These are phyloP conservation scores for Heterotis niloticus DNA, from an alignment of 2,113 vertebrate species.

Conservation along the genomic window DNA sequence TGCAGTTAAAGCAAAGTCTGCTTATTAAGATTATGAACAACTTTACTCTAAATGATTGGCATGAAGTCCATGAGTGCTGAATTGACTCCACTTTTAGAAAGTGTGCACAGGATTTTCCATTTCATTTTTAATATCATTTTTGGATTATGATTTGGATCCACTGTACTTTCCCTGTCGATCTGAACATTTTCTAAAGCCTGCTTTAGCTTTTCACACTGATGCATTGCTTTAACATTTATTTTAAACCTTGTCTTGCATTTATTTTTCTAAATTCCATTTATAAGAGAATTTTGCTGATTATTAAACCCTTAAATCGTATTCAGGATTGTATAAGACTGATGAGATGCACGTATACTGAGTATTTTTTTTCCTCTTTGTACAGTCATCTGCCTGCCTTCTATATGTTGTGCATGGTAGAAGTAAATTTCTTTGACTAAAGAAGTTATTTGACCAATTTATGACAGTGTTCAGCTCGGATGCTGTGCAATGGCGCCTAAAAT, in stretches of 20 bases:
- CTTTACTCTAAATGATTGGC: too few relatives aligned
- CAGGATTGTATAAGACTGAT: background rate
- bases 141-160: background rate
- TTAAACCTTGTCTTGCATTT: conserved; percentile 1
- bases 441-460: conserved; percentile 15
- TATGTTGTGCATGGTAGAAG: conserved; percentile 15
- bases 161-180: background rate
- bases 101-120: background rate
- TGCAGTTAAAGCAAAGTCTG: too few relatives aligned
- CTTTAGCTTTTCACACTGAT: background rate
- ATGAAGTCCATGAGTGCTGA: background rate
- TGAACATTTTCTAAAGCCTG: background rate
- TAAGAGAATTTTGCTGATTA: conserved; percentile 16
- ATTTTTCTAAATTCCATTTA: conserved; percentile 17
- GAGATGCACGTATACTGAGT: conserved; percentile 7
- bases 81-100: background rate
- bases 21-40: too few relatives aligned
- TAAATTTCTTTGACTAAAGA: background rate
- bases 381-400: background rate
- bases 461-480: conserved; percentile 6
- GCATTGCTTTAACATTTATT: background rate
- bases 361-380: background rate
- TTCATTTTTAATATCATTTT: background rate
- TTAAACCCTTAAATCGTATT: conserved; percentile 3
- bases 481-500: background rate